Evolutionary conservation across 1,140 invertebrate species (phyloP), one percentile per base, ranked within the genome.

Genomic region (Apocrypta bakeri): DNA sequence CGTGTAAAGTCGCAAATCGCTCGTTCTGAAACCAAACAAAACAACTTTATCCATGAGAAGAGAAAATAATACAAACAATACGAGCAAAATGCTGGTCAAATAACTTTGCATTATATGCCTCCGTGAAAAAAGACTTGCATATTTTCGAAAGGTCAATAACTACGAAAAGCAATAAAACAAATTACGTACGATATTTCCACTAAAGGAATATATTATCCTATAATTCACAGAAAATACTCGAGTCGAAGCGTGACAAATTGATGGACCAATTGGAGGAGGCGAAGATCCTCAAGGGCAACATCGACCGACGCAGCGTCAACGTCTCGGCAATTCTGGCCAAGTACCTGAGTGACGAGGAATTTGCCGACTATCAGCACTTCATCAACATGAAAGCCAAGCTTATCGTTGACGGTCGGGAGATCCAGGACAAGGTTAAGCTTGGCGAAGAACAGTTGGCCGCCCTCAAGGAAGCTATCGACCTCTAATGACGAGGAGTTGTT

Each of bases 361-460:
- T 95, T 88, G 94, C 95, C 29, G 96, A 98, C 86, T 98, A 97
- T 88, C 95, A 96, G 86, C 96, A 97, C 89, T 98, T 97, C 90
- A 96, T 98, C 86, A 96, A 96, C 87, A 97, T 97, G 96, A 98
- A 98, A 93, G 96, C 96, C n/a, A 97, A 97, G 92, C 92, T 98
- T 69, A 95, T 97, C 85, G 95, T 98, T 89, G 97, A 98, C 88
- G 94, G 95, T 78, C 93, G 96, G 85, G 96, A 98, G 89, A 95
- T 98, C 82, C 95, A 96, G 84, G 97, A 98, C 88, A 97, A 97
- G 91, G 97, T 98, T 83, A 96, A 96, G 88, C 93, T 97, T 69
- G 96, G 96, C 42, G 96, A 97, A 90, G 96, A 98, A 91, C 97
- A 98, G 91, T 92, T 97, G 84, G 90, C 93, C 83, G 95, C 96